These are phyloP conservation scores for Pseudococcus longispinus DNA, from an alignment of 2,888 invertebrate species.

Conservation along the genomic window DNA sequence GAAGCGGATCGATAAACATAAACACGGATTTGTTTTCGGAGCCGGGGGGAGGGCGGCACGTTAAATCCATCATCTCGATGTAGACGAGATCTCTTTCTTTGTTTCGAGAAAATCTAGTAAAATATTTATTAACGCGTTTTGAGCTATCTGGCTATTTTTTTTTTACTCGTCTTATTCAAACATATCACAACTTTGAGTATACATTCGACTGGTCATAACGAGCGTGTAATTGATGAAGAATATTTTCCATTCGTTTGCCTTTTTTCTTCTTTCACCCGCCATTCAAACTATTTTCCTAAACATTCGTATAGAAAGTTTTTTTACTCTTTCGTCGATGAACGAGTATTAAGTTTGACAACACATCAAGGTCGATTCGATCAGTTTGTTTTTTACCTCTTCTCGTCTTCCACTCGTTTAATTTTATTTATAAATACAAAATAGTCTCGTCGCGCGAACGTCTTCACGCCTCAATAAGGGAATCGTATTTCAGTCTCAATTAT, in stretches of 20 bases:
- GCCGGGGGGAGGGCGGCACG: background rate
- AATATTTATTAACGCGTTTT: constrained; percentile 9
- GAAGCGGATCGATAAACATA: constrained; percentile 9
- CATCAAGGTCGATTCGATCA: background rate
- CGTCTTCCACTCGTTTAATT: background rate
- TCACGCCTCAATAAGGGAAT: background rate
- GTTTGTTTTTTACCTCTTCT: background rate
- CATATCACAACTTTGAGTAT: background rate
- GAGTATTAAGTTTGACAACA: background rate
- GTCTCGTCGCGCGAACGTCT: background rate
- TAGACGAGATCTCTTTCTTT: background rate
- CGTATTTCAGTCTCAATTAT: constrained; percentile 7
- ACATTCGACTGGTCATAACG: background rate
- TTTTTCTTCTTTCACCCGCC: background rate
- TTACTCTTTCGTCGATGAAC: background rate
- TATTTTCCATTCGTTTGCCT: background rate
- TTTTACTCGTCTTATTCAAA: background rate
- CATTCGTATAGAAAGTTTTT: background rate
- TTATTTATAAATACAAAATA: background rate
- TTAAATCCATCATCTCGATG: background rate
- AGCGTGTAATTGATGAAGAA: background rate
- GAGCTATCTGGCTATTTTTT: background rate
- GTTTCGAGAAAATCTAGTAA: background rate
- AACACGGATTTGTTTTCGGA: background rate
- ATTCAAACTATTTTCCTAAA: background rate